Evolutionary conservation across 2,888 invertebrate genomes (phyloP), one percentile per base, ranked within the genome.

Genomic region (Gryllus longicercus): DNA sequence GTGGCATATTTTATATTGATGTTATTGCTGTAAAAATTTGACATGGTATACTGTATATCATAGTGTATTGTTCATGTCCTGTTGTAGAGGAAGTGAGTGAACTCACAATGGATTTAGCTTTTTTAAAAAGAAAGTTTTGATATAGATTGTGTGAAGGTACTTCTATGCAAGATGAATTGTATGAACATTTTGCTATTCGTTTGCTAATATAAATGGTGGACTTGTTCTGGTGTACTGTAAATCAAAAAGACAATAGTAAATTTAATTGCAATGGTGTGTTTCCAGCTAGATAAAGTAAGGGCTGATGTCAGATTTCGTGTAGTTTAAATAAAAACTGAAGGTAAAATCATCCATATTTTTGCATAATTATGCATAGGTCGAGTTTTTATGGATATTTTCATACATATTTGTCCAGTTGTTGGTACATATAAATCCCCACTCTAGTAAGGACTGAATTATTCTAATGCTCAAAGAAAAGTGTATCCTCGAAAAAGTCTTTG

Each of bases 1-100:
- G n/a, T 63, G 63, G n/a, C 63, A 63, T 63, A 63, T 63, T 63
- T 63, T 63, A 63, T 63, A 63, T 63, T 63, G 63, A 63, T 63
- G 63, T 63, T 63, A 63, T 63, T 63, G 63, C 63, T 63, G 63
- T 63, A 63, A 63, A 63, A n/a, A 18, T 18, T 63, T 63, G 63
- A 63, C 63, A 63, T 63, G 14, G 63, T 63, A n/a, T 63, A 63
- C n/a, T 38, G 38, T 38, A 38, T 38, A 38, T 38, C 38, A 63
- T 63, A 18, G 63, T 63, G 63, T 63, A 63, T 18, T 63, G 63
- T 63, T 63, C 16, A 63, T 63, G 14, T n/a, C 63, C 63, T 63
- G 63, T 63, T 14, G 63, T 63, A 63, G 63, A 63, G n/a, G n/a
- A 63, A 63, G 63, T 63, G 63, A 63, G 3, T 63, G 63, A 63